Conservation (phyloP, 2,888 invertebrate genomes). For the Papilio demoleus region DNA sequence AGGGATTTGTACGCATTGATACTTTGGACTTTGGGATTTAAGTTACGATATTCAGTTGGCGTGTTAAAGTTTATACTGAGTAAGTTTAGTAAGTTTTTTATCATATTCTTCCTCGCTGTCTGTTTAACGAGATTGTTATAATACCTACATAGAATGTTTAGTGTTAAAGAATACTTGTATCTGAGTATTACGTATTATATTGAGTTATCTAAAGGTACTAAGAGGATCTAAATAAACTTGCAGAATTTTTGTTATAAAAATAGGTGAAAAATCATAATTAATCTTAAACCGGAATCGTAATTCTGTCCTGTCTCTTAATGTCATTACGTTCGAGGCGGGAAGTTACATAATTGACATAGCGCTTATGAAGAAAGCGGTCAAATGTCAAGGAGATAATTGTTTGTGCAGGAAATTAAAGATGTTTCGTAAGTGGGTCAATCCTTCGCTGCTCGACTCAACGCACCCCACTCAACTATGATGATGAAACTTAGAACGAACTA, state of each 20-base stretch:
- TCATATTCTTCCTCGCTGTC: too few species aligned
- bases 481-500: slow-evolving; percentile 15
- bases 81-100: too few species aligned
- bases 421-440: slow-evolving; percentile 77
- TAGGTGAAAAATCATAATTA: not conserved
- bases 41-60: not conserved
- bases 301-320: slow-evolving; percentile 23
- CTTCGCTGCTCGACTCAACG: slow-evolving; percentile 51
- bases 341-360: slow-evolving; percentile 65
- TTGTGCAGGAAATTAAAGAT: slow-evolving; percentile 80
- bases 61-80: not conserved
- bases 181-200: too few species aligned
- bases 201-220: too few species aligned
- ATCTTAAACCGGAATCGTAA: slow-evolving; percentile 3
- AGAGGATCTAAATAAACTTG: too few species aligned
- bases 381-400: slow-evolving; percentile 82
- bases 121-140: too few species aligned
- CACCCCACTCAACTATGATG: slow-evolving; percentile 40
- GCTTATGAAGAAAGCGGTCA: slow-evolving; percentile 80
- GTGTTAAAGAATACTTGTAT: too few species aligned
- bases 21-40: not conserved
- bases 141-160: too few species aligned
- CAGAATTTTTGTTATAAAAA: not conserved
- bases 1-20: not conserved
- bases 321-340: slow-evolving; percentile 51